Percentiles rank a stretch among this genome's conserved stretches.
Conservation (phyloP, 2,113 vertebrate genomes). For the Tamias sibiricus region DNA sequence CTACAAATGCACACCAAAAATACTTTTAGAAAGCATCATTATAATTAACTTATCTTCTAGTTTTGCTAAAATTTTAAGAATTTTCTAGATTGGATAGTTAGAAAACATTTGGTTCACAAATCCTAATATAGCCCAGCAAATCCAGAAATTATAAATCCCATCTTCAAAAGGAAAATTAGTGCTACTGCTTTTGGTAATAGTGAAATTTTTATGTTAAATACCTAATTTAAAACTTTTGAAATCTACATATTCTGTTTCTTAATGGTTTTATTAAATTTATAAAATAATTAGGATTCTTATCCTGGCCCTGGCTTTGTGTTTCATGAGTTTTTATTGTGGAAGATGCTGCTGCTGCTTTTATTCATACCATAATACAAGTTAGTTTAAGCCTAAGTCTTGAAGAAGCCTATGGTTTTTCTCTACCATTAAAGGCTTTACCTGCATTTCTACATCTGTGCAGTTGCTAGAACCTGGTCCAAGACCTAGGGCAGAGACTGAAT, state of each 20-base stretch:
- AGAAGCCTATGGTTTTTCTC: not conserved
- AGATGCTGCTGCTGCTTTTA: not conserved
- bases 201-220: not conserved
- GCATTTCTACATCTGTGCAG: not conserved
- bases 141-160: not conserved
- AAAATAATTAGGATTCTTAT: constrained; percentile 32
- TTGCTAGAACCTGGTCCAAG: not conserved
- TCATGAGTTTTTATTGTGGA: not conserved
- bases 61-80: not conserved
- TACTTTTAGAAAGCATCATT: not conserved
- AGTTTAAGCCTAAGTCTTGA: not conserved
- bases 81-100: not conserved
- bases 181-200: not conserved
- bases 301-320: not conserved
- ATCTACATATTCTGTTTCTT: not conserved
- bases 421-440: not conserved
- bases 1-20: not conserved
- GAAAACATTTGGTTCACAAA: not conserved
- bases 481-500: not conserved
- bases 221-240: not conserved
- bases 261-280: not conserved
- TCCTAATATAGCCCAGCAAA: not conserved
- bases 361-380: not conserved
- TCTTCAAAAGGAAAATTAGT: constrained; percentile 30
- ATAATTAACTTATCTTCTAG: not conserved